Evolutionary conservation across 1,140 invertebrate species (phyloP).

Genomic region (Aethina tumida): DNA sequence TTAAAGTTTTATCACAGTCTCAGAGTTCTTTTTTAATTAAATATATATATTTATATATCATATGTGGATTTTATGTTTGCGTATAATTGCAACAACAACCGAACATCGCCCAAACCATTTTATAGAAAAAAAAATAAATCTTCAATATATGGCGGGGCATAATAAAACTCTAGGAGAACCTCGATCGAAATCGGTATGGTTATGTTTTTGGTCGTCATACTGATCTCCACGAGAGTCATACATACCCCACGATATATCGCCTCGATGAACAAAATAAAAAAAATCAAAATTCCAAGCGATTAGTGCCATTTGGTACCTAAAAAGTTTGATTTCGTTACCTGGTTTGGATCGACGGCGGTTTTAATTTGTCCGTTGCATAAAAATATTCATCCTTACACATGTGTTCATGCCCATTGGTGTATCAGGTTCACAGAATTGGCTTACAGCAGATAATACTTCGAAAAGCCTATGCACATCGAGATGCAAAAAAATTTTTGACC

Average conservation of each 20-base stretch:
- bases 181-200: too few species aligned
- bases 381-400: conserved; percentile 10
- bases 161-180: too few species aligned
- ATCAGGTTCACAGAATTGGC: conserved; percentile 31
- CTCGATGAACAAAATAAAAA: conserved; percentile 3
- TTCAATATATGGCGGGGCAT: too few species aligned
- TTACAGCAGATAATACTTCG: conserved; percentile 30
- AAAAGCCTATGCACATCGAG: conserved; percentile 32
- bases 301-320: too few species aligned
- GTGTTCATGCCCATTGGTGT: conserved; percentile 18
- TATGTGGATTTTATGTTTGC: conserved; percentile 21
- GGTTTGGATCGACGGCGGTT: too few species aligned
- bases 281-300: conserved; percentile 3
- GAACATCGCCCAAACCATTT: too few species aligned
- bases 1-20: conserved; percentile 27
- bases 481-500: conserved; percentile 29
- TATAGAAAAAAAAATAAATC: too few species aligned
- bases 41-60: conserved; percentile 22
- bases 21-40: conserved; percentile 26
- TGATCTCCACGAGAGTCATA: too few species aligned
- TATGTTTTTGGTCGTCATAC: too few species aligned
- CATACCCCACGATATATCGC: too few species aligned
- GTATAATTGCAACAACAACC: neutral
- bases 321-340: too few species aligned
- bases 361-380: neutral